These are phyloP conservation scores for Grapholita molesta DNA, from an alignment of 1,140 invertebrate genomes.

Conservation along the genomic window DNA sequence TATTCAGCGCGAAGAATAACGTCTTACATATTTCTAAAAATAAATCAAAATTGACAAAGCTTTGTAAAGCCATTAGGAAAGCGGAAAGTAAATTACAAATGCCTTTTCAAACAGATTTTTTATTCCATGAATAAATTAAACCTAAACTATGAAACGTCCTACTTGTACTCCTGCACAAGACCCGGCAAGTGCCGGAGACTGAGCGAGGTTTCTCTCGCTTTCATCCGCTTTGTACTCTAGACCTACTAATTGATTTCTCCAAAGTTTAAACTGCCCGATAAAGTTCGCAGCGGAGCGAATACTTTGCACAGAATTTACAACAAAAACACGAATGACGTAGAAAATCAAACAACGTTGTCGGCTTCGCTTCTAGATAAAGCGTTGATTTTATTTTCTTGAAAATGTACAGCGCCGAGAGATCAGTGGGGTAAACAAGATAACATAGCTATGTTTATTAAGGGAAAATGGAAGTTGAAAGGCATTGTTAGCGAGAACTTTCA, in stretches of 20 bases:
- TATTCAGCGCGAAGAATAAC: neutral
- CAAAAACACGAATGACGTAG: neutral
- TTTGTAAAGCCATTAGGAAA: neutral
- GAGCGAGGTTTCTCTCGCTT: neutral
- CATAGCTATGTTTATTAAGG: neutral
- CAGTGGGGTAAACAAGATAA: neutral
- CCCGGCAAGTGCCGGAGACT: neutral
- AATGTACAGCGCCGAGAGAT: neutral
- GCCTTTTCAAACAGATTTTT: neutral
- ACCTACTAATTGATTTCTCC: constrained; percentile 2
- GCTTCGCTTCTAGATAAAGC: neutral
- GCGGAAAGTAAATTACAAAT: neutral
- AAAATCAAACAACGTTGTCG: neutral
- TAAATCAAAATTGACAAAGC: neutral
- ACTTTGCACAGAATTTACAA: neutral
- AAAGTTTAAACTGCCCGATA: neutral
- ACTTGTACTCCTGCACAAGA: neutral
- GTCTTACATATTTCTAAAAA: neutral
- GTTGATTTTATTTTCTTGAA: neutral
- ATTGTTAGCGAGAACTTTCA: constrained; percentile 13
- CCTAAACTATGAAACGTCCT: neutral
- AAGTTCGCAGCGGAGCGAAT: neutral
- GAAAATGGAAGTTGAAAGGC: constrained; percentile 10
- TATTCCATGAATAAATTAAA: constrained; percentile 16
- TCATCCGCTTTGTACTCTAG: neutral